These are phyloP conservation scores for Lepidotrigona ventralis DNA, from an alignment of 1,140 invertebrate genomes.

Conservation along the genomic window DNA sequence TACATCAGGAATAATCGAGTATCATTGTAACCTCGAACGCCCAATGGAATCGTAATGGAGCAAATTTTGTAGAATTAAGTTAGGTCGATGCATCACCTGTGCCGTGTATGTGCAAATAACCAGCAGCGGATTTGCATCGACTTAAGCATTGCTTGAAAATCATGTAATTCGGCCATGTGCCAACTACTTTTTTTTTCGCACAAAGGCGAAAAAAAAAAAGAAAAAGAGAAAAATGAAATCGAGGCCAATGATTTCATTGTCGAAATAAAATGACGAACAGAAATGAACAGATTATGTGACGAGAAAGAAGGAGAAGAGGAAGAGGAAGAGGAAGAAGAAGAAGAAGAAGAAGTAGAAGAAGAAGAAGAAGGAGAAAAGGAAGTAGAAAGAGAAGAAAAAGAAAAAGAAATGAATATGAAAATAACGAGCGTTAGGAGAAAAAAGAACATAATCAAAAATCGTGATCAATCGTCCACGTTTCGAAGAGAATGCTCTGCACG, in stretches of 20 bases:
- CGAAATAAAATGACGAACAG: not conserved
- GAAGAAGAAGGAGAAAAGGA: not conserved
- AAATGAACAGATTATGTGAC: not conserved
- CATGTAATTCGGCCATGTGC: constrained; percentile 30
- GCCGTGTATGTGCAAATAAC: constrained; percentile 11
- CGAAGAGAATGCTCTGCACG: constrained; percentile 47
- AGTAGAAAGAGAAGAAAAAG: not conserved
- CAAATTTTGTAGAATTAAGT: constrained; percentile 29
- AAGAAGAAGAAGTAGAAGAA: not conserved
- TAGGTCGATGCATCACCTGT: constrained; percentile 20
- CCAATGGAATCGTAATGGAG: constrained; percentile 21
- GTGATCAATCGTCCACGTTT: constrained; percentile 23
- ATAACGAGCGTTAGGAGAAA: not conserved
- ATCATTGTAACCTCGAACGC: not conserved
- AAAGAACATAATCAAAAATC: not conserved
- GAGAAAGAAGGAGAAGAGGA: not conserved
- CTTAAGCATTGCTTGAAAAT: constrained; percentile 13
- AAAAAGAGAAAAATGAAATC: not conserved
- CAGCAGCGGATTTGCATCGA: constrained; percentile 27
- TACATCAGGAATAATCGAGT: constrained; percentile 4
- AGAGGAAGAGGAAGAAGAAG: not conserved
- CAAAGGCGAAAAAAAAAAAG: not conserved
- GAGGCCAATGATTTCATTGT: not conserved
- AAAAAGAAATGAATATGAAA: not conserved
- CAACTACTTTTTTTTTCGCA: not conserved